Evolutionary conservation across 2,113 vertebrate species (phyloP), one percentile per base, ranked within the genome.

Genomic region (Rynchops niger): DNA sequence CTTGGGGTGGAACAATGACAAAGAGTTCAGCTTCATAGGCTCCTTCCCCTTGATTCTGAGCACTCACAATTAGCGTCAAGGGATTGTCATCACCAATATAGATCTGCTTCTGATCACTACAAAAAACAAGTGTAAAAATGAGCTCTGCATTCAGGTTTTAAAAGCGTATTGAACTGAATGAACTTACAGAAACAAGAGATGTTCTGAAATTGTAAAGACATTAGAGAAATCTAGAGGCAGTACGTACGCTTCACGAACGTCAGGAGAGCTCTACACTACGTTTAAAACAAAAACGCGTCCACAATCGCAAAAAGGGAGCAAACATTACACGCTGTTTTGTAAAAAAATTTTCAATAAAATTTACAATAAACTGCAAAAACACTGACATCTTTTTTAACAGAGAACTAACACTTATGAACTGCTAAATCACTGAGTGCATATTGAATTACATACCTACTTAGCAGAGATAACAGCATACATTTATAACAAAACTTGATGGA

Each of bases 1-100:
- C 99, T 96, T 99, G 99, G 0, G 98, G 98, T 0, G 99, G 99
- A 14, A 99, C 98, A 3, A 97, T 92, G 12, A 99, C 97, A 22
- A 99, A 98, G 45, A 99, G 99, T 69, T 99, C 99, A 1, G 99
- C 99, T 97, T 99, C 99, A 16, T 99, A 99, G 40, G 99, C 99
- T 12, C 99, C 99, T 93, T 99, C 99, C 5, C 99, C 99, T 88
- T 96, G 97, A 78, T 99, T 99, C 97, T 99, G 98, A 3, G 99
- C 99, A 12, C 82, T 98, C 73, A 99, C 98, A 69, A 98, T 97
- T 73, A 99, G 96, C 1, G 99, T 99, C 98, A 99, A 94, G 65
- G 99, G 99, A 67, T 99, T 99, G 89, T 99, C 99, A 2, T 99
- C 99, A 8, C 99, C 99, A 49, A 99, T 98, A 73, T 98, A 99